These are phyloP conservation scores for Mycalesis mineus DNA, from an alignment of 2,888 invertebrate genomes.

Conservation along the genomic window DNA sequence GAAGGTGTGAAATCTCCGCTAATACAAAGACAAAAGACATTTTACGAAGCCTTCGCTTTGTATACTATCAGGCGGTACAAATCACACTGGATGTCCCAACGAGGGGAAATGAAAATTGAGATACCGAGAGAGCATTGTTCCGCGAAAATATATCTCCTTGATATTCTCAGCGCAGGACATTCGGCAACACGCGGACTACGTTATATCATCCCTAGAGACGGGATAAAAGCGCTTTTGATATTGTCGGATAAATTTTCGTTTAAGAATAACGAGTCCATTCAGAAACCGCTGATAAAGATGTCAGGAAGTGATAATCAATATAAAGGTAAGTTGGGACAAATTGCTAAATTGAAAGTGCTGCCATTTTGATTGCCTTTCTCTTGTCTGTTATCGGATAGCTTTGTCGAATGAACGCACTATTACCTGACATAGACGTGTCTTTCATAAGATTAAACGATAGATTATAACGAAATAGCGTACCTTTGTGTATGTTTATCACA, in stretches of 20 bases:
- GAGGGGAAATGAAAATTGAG: conserved; percentile 74
- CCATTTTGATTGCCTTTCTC: neutral
- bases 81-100: conserved; percentile 73
- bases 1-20: conserved; percentile 18
- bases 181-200: conserved; percentile 68
- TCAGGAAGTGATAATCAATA: neutral
- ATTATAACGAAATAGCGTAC: too few species aligned
- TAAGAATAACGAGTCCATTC: conserved; percentile 18
- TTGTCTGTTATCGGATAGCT: neutral
- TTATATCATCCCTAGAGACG: conserved; percentile 54
- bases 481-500: too few species aligned
- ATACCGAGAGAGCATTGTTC: conserved; percentile 74
- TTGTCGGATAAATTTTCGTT: conserved; percentile 25
- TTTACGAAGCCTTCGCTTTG: conserved; percentile 42
- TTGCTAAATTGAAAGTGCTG: neutral
- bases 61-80: conserved; percentile 74
- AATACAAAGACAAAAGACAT: conserved; percentile 20
- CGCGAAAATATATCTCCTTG: conserved; percentile 75
- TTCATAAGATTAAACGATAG: too few species aligned
- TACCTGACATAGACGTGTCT: neutral
- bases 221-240: conserved; percentile 61
- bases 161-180: conserved; percentile 69
- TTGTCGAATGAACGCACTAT: neutral
- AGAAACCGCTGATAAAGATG: conserved; percentile 15
- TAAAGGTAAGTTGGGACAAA: neutral